These are phyloP conservation scores for Botrylloides violaceus DNA, from an alignment of 23 tunicate species.

Conservation along the genomic window DNA sequence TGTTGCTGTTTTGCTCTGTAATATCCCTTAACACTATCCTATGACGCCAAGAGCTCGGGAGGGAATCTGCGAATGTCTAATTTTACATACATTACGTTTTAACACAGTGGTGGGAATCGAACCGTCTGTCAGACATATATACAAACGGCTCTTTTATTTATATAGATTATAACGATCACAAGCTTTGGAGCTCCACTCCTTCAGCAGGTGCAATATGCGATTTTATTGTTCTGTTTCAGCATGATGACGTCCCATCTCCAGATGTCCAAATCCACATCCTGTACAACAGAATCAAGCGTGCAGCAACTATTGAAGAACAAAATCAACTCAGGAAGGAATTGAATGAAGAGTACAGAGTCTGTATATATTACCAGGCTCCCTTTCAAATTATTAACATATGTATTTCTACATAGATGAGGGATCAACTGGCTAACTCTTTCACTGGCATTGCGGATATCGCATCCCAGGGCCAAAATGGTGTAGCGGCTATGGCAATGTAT, in stretches of 20 bases:
- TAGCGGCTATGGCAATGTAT: slow-evolving; percentile 8
- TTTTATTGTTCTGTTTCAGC: too few relatives aligned
- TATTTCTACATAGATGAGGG: slow-evolving; percentile 40
- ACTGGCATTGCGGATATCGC: slow-evolving; percentile 43
- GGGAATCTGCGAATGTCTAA: too few relatives aligned
- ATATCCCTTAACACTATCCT: too few relatives aligned
- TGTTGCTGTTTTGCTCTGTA: too few relatives aligned
- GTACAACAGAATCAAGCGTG: slow-evolving; percentile 21
- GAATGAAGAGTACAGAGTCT: slow-evolving; percentile 52
- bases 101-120: too few relatives aligned
- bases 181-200: too few relatives aligned
- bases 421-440: slow-evolving; percentile 41
- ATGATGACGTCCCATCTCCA: slow-evolving; percentile 81
- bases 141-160: too few relatives aligned
- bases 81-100: too few relatives aligned
- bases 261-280: slow-evolving; percentile 68
- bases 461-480: slow-evolving; percentile 17
- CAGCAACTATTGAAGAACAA: slow-evolving; percentile 21
- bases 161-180: too few relatives aligned
- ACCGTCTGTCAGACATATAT: too few relatives aligned
- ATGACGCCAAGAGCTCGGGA: too few relatives aligned
- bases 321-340: slow-evolving; percentile 18
- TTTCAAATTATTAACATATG: not conserved
- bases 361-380: not conserved
- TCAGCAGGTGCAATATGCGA: too few relatives aligned